Percentiles rank a stretch among this genome's conserved stretches.
These are phyloP conservation scores for Meghimatium bilineatum DNA, from an alignment of 2,888 invertebrate species.

Conservation along the genomic window DNA sequence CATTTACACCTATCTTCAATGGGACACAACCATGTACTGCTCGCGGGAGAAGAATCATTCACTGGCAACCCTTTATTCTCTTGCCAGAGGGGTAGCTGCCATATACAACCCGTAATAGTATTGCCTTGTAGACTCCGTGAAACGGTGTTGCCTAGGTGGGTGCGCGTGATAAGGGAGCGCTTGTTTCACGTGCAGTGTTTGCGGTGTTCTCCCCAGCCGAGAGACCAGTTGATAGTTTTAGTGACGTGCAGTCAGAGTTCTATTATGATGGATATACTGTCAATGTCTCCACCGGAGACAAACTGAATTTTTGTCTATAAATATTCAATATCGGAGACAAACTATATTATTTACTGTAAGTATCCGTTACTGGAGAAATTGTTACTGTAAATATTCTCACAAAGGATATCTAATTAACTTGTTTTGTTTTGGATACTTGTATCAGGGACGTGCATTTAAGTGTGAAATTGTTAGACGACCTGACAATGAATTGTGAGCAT, in stretches of 20 bases:
- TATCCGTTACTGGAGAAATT: not conserved
- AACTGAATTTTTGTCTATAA: not conserved
- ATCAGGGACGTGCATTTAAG: too few relatives aligned
- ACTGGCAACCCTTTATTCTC: not conserved
- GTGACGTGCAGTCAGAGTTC: not conserved
- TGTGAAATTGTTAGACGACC: too few relatives aligned
- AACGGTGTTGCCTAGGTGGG: not conserved
- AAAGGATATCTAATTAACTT: too few relatives aligned
- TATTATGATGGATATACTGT: not conserved
- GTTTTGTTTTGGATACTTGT: too few relatives aligned
- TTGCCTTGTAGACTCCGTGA: not conserved
- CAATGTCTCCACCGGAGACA: not conserved
- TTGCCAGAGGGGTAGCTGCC: not conserved
- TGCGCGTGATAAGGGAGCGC: not conserved
- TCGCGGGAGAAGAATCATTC: not conserved
- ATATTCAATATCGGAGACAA: too few relatives aligned
- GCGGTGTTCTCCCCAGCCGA: not conserved
- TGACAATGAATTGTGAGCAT: too few relatives aligned
- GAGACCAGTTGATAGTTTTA: not conserved
- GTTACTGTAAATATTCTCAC: too few relatives aligned
- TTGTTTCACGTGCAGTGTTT: constrained; percentile 7
- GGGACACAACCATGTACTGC: not conserved
- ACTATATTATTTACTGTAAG: not conserved
- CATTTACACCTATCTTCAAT: not conserved
- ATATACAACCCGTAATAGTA: not conserved